Conservation (phyloP, 2,797 vertebrate species). For the Coregonus ussuriensis region DNA sequence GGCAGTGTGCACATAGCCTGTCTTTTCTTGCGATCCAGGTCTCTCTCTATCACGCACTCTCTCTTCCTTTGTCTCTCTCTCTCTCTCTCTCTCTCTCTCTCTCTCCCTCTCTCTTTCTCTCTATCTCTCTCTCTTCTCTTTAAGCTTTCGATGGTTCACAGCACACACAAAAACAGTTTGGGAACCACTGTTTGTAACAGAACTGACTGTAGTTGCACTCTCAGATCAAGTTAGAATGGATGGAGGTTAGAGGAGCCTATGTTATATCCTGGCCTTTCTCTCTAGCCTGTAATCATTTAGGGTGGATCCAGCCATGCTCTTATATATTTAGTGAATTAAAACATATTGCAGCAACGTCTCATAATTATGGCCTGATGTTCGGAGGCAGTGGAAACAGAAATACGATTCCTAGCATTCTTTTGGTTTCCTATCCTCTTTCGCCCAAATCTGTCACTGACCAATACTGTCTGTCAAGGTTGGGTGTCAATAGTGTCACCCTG, state of each 20-base stretch:
- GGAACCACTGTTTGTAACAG: neutral
- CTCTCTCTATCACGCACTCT: neutral
- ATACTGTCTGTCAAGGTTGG: neutral
- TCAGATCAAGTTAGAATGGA: conserved; percentile 43
- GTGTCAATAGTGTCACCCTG: neutral
- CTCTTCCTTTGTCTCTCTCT: neutral
- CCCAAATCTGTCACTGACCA: conserved; percentile 28
- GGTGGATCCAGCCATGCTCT: conserved; percentile 64
- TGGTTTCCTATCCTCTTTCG: conserved; percentile 61
- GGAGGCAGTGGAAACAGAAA: conserved; percentile 61
- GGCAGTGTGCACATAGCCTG: neutral
- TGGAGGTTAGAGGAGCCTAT: conserved; percentile 37
- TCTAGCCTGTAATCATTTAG: conserved; percentile 72
- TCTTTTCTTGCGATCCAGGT: neutral
- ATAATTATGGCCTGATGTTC: conserved; percentile 57
- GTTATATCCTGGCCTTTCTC: conserved; percentile 36
- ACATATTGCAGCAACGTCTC: conserved; percentile 48
- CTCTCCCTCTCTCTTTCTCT: too few relatives aligned
- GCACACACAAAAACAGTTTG: neutral
- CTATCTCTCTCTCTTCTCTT: neutral
- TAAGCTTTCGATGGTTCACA: neutral
- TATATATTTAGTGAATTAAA: conserved; percentile 72
- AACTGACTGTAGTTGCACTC: neutral
- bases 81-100: too few relatives aligned
- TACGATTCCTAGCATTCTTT: conserved; percentile 66